phyloP scores from a whole-genome alignment of 2,797 vertebrate species.

The Crocodylus rhombifer region DNA sequence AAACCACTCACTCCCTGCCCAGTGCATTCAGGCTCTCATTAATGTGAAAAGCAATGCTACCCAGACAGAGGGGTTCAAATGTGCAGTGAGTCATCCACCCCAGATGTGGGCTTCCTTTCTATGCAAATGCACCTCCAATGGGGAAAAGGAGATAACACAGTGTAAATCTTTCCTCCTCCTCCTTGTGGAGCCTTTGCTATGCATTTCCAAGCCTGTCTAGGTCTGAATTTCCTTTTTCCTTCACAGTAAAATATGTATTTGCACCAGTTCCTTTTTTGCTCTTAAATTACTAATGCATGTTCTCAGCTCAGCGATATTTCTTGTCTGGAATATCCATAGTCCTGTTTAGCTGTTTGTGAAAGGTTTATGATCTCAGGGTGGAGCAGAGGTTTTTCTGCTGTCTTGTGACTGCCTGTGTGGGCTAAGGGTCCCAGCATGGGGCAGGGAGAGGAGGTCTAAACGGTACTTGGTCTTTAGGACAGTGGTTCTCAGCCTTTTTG shows the following conservation, averaged over 20 bases:
- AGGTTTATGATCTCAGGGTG: not conserved
- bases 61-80: not conserved
- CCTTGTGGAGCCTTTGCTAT: not conserved
- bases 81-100: not conserved
- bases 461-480: not conserved
- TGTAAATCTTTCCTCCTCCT: not conserved
- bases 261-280: conserved; percentile 8
- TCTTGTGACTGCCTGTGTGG: not conserved
- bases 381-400: not conserved
- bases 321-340: not conserved
- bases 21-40: not conserved
- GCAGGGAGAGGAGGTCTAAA: not conserved
- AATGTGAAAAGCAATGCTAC: conserved; percentile 18
- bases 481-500: too few species aligned
- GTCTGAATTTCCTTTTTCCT: conserved; percentile 12
- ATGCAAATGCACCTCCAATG: conserved; percentile 49
- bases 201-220: not conserved
- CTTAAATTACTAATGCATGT: conserved; percentile 31
- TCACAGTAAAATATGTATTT: conserved; percentile 27
- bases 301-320: not conserved
- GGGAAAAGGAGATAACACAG: conserved; percentile 18
- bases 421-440: not conserved
- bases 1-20: not conserved
- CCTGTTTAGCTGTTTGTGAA: not conserved
- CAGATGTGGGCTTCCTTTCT: conserved; percentile 49